phyloP scores from a whole-genome alignment of 2,113 vertebrate species.

The Oriolus oriolus region DNA sequence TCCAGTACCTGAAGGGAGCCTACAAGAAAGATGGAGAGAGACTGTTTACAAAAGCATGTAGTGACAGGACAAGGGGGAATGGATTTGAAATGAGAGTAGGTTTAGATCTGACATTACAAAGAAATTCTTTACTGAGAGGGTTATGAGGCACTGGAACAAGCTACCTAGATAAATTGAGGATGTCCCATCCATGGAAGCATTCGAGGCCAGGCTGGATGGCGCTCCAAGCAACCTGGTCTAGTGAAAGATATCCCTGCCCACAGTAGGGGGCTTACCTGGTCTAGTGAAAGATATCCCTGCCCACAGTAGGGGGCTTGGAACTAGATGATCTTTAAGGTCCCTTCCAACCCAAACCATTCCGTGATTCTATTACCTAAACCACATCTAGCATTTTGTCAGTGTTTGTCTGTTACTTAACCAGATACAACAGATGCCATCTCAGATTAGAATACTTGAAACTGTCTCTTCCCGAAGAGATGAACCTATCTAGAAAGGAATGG shows the following conservation, averaged over 20 bases:
- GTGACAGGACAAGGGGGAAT: not conserved
- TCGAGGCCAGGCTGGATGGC: not conserved
- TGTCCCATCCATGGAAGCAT: not conserved
- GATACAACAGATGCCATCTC: not conserved
- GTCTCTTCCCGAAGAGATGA: not conserved
- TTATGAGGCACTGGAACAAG: not conserved
- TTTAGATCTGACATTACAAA: not conserved
- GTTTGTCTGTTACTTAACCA: not conserved
- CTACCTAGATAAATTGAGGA: not conserved
- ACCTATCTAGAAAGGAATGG: not conserved
- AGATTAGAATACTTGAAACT: not conserved
- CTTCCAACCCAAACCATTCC: not conserved
- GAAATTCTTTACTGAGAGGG: not conserved
- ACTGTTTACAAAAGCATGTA: not conserved
- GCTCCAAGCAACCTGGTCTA: not conserved
- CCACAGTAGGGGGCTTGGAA: not conserved
- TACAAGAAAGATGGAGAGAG: not conserved
- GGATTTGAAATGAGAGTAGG: not conserved
- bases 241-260: not conserved
- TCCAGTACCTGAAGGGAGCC: not conserved
- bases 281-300: not conserved
- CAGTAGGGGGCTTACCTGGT: not conserved
- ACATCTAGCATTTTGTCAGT: not conserved
- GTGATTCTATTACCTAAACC: not conserved
- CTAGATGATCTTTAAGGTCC: not conserved